phyloP scores from a whole-genome alignment of 1,140 invertebrate species.

The Sycophaga agraensis region DNA sequence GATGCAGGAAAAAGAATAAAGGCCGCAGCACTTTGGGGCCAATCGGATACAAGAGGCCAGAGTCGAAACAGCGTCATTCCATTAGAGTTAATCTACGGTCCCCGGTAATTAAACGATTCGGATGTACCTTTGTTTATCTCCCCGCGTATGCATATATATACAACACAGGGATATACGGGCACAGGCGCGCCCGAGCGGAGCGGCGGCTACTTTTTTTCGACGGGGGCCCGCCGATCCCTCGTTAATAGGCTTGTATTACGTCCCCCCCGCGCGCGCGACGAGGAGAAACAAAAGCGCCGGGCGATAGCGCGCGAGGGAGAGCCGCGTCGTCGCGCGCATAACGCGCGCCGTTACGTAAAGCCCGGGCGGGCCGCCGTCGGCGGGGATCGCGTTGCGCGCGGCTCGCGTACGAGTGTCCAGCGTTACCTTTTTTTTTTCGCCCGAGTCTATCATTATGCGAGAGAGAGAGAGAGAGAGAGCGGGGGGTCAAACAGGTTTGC shows the following conservation, averaged over 20 bases:
- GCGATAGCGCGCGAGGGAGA: too few species aligned
- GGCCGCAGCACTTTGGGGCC: too few species aligned
- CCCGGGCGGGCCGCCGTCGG: too few species aligned
- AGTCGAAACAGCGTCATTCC: conserved; percentile 23
- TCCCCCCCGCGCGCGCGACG: not conserved
- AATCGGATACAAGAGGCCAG: conserved; percentile 1
- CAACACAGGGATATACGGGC: too few species aligned
- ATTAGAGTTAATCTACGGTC: conserved; percentile 26
- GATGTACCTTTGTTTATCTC: conserved; percentile 23
- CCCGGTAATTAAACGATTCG: conserved; percentile 25
- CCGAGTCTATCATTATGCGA: not conserved
- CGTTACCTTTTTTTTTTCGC: not conserved
- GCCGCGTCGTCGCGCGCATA: too few species aligned
- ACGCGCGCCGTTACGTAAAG: too few species aligned
- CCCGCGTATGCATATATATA: not conserved
- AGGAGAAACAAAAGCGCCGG: too few species aligned
- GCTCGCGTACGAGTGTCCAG: not conserved
- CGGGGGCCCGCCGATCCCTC: not conserved
- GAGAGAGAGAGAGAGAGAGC: not conserved
- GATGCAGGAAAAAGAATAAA: too few species aligned
- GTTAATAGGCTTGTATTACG: not conserved
- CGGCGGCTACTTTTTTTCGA: not conserved
- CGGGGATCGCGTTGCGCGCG: too few species aligned
- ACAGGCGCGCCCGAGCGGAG: not conserved
- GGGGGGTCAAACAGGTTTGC: conserved; percentile 3